phyloP scores from a whole-genome alignment of 2,888 invertebrate genomes.

The Napeogenes sylphis region DNA sequence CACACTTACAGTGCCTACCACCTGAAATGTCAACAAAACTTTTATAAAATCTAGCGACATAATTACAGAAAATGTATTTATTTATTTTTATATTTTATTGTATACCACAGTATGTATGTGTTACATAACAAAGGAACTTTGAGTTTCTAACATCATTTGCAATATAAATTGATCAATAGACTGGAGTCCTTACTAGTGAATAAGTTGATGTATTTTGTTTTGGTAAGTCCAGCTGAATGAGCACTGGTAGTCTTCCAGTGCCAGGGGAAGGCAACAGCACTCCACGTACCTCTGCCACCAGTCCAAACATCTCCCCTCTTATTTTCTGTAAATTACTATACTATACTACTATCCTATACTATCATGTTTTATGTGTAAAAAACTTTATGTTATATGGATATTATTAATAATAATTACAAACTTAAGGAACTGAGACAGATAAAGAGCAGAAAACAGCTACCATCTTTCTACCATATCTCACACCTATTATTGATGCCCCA shows the following conservation, averaged over 20 bases:
- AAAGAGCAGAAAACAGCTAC: no score
- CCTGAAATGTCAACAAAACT: constrained; percentile 22
- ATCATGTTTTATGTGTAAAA: no score
- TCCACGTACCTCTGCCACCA: constrained; percentile 48
- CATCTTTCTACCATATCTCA: no score
- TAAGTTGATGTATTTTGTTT: constrained; percentile 12
- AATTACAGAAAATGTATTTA: background rate
- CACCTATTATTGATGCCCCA: no score
- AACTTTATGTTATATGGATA: no score
- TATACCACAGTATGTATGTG: no score
- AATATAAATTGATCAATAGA: no score
- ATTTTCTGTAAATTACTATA: constrained; percentile 36
- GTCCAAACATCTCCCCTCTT: constrained; percentile 78
- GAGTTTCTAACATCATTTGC: no score
- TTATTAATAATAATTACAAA: no score
- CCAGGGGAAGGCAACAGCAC: constrained; percentile 32
- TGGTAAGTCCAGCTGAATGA: constrained; percentile 15
- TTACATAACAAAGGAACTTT: no score
- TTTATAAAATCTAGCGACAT: background rate
- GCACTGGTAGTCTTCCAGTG: constrained; percentile 20
- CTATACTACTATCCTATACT: background rate
- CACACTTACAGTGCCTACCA: constrained; percentile 51
- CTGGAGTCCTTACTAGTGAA: constrained; percentile 21
- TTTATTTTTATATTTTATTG: no score
- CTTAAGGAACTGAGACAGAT: no score